Evolutionary conservation across 2,113 vertebrate genomes (phyloP), one percentile per base, ranked within the genome.

Genomic region (Barnardius zonarius): DNA sequence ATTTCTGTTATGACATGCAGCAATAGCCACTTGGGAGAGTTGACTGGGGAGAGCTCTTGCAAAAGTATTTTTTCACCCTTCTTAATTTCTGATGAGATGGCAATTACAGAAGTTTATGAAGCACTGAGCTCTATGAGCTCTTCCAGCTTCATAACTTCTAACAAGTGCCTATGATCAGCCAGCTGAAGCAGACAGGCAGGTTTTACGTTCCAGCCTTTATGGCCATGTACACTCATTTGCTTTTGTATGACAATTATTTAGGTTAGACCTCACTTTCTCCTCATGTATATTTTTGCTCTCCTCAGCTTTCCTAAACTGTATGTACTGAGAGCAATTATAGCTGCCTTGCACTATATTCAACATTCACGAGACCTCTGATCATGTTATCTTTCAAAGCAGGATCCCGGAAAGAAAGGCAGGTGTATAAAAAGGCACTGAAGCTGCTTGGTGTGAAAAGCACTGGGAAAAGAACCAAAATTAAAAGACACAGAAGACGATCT

Each of bases 391-490:
- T 88, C 68, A 25, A 95, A 87, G 44, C 79, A 97, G 96, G 95
- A 62, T 96, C 96, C 61, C 14, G 6, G 7, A 92, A 97, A 82
- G 96, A 97, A 90, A 95, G 96, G 62, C 39, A 41, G 25, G 91
- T 97, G 33, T 97, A 97, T 52, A 78, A 55, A 73, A 97, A 97
- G 86, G 97, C 96, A 44, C 73, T 95, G 90, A 97, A 95, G 68
- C 74, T 97, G 61, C 89, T 97, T 24, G 81, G 87, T 35, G 90
- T 94, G 81, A 94, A 69, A 68, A 84, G 70, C 39, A 63, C 80
- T 54, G 81, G 80, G 11, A 93, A 73, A 75, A 94, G 37, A 57
- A 51, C 43, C 33, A 87, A 69, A 78, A 70, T 13, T 52, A 81
- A 9, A 72, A 94, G 61, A 84, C 23, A 17, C 11, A 81, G 83